These are phyloP conservation scores for Ciconia stormi DNA, from an alignment of 2,113 vertebrate genomes.

Conservation along the genomic window DNA sequence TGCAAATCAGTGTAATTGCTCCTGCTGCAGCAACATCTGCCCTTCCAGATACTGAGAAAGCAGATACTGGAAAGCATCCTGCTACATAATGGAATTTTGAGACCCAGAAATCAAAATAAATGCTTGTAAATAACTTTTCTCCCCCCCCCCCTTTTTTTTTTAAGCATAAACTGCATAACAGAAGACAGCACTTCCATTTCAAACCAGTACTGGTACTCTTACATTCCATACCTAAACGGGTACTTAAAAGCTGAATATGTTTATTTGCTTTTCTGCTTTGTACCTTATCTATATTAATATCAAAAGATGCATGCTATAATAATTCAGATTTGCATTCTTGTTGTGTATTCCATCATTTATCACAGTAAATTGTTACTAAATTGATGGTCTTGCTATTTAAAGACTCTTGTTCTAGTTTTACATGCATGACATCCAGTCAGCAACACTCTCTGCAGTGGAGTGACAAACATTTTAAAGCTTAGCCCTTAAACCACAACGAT, in stretches of 20 bases:
- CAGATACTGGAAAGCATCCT: conserved; percentile 4
- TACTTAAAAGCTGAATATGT: not conserved
- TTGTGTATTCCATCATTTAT: not conserved
- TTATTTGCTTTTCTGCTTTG: not conserved
- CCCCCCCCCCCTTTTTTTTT: too few species aligned
- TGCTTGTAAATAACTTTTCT: not conserved
- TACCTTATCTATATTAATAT: not conserved
- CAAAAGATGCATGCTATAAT: not conserved
- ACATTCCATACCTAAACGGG: too few species aligned
- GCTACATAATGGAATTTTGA: not conserved
- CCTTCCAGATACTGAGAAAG: conserved; percentile 16
- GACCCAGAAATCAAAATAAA: not conserved
- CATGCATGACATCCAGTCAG: conserved; percentile 6
- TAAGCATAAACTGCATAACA: not conserved
- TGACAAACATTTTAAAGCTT: not conserved
- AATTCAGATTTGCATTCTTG: not conserved
- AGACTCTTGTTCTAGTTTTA: conserved; percentile 26
- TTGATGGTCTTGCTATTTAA: not conserved
- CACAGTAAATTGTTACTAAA: not conserved
- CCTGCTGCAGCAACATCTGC: conserved; percentile 13
- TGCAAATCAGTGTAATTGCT: conserved; percentile 17
- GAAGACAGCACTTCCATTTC: not conserved
- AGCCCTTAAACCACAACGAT: not conserved
- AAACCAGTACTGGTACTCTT: not conserved
- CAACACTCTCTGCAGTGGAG: not conserved